Percentiles rank a stretch among this genome's conserved stretches.
Evolutionary conservation across 2,797 vertebrate species (phyloP).

Genomic region (Serranus cabrilla): DNA sequence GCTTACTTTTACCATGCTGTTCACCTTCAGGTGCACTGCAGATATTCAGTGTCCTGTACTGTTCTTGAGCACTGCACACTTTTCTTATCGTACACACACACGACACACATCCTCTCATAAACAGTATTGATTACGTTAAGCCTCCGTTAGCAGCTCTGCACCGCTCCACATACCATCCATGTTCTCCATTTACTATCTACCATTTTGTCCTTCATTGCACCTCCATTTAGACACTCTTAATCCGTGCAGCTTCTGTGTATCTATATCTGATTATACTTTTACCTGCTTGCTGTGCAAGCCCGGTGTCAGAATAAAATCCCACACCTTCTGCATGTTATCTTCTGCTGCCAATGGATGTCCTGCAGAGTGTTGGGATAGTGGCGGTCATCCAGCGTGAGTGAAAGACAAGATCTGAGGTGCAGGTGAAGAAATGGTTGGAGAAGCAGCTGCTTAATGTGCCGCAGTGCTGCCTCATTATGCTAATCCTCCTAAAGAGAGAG

Average conservation of each 20-base stretch:
- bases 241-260: conserved; percentile 49
- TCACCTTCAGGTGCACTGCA: conserved; percentile 48
- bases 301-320: conserved; percentile 30
- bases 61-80: conserved; percentile 21
- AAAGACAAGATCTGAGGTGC: conserved; percentile 45
- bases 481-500: conserved; percentile 63
- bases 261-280: conserved; percentile 62
- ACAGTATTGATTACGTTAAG: conserved; percentile 68
- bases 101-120: conserved; percentile 44
- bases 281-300: conserved; percentile 22
- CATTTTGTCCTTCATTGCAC: conserved; percentile 70
- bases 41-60: conserved; percentile 27
- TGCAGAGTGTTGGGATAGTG: conserved; percentile 26
- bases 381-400: conserved; percentile 14
- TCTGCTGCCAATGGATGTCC: conserved; percentile 30
- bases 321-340: conserved; percentile 26
- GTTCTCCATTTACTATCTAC: conserved; percentile 46
- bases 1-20: conserved; percentile 12
- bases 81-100: conserved; percentile 52
- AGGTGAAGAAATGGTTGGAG: conserved; percentile 33
- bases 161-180: conserved; percentile 23
- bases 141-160: conserved; percentile 30
- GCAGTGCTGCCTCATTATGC: conserved; percentile 64
- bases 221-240: conserved; percentile 55
- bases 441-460: conserved; percentile 46